Evolutionary conservation across 2,113 vertebrate genomes (phyloP), one percentile per base, ranked within the genome.

Genomic region (Montifringilla adamsi): DNA sequence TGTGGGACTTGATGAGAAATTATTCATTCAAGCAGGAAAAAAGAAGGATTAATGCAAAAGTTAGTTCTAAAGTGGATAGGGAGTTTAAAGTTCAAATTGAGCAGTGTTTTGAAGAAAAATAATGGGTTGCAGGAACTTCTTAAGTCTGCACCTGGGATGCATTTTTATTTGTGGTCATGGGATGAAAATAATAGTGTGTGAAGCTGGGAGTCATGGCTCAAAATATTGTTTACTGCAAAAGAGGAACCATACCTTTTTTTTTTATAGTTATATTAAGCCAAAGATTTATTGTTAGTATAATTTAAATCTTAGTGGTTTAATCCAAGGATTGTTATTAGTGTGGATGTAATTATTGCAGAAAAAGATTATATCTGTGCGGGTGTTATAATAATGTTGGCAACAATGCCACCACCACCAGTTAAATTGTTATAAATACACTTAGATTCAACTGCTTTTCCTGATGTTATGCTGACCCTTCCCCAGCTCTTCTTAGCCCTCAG

Each of bases 1-100:
- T 93, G 35, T 78, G 33, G 52, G 44, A 72, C 60, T 91, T 81
- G 68, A 83, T 72, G 72, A 87, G 47, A 89, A 91, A 95, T 91
- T 84, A 84, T 67, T 87, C 39, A 81, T 84, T 93, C 47, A 67
- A 78, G 52, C 23, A 78, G 60, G 17, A 66, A 67, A 75, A 89
- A 67, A 50, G 15, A 53, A 44, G 20, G 14, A 85, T 86, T 90
- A 83, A 74, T 62, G 28, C 9, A 77, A 77, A 82, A 89, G 19
- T 20, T 83, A 52, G 15, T 52, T 64, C 35, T 76, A 50, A 63
- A 4, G 7, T 68, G 49, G 11, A 31, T 73, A 73, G 55, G 33
- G 16, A 79, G 17, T 31, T 91, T 77, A 69, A 87, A 58, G 41
- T 47, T 84, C 37, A 33, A 24, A 86, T 52, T 70, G 28, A 94